Percentiles rank a stretch among this genome's conserved stretches.
Conservation (phyloP, 2,888 invertebrate genomes). For the Schizotus pectinicornis region DNA sequence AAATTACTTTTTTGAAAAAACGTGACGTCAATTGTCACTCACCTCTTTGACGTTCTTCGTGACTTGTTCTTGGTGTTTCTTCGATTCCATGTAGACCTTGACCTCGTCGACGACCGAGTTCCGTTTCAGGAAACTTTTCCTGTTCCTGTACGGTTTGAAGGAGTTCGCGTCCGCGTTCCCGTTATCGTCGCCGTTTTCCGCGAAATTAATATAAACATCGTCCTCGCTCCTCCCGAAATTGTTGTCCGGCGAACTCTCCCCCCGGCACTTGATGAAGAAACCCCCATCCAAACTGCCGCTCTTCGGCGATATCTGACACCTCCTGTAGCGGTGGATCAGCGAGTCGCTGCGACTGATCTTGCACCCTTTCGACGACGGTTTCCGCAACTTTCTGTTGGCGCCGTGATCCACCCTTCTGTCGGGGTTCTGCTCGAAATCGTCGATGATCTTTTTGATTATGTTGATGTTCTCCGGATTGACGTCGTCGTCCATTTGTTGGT, state of each 20-base stretch:
- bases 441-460: constrained; percentile 54
- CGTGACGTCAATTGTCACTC: constrained; percentile 20
- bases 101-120: constrained; percentile 26
- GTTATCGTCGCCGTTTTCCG: constrained; percentile 45
- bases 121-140: constrained; percentile 13
- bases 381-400: constrained; percentile 12
- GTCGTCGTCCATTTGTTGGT: constrained; percentile 28
- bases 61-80: constrained; percentile 47
- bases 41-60: constrained; percentile 52
- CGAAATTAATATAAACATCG: constrained; percentile 51
- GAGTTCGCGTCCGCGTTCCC: constrained; percentile 49
- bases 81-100: constrained; percentile 41
- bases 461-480: constrained; percentile 49
- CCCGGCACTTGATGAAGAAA: constrained; percentile 35
- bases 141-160: constrained; percentile 30
- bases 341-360: constrained; percentile 47
- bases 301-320: constrained; percentile 47
- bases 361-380: constrained; percentile 27
- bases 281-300: constrained; percentile 43
- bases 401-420: neutral
- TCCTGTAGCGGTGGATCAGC: constrained; percentile 43
- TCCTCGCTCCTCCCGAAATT: constrained; percentile 45
- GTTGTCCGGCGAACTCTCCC: constrained; percentile 41
- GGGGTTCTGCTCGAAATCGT: constrained; percentile 48
- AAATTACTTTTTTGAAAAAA: neutral